Evolutionary conservation across 1,140 invertebrate species (phyloP), one percentile per base, ranked within the genome.

Genomic region (Drosophila sechellia): DNA sequence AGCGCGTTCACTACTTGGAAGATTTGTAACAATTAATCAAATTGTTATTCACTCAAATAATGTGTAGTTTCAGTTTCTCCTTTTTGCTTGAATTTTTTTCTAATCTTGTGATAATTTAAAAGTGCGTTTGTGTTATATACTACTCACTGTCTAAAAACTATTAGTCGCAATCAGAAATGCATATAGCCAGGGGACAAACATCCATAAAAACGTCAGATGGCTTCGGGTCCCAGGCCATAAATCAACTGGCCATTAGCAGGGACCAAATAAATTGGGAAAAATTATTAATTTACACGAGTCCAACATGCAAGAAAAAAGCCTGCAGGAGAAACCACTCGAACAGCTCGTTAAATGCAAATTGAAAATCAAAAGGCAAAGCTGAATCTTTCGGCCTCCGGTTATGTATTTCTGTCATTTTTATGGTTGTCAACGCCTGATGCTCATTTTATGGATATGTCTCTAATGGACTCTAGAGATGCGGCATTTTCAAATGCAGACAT

Each of bases 101-200:
- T 10, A 3, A 31, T 31, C 31, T 10, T 10, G 31, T 31, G 6
- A 13, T 15, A 12, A 39, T 76, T 53, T 42, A 68, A 83, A 81
- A 61, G 70, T 74, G 66, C 83, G 75, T 86, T 76, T 86, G 79
- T 87, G 79, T 87, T 75, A 87, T 87, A 72, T 83, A 52, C 71
- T 56, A 31, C 54, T 58, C 56, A 39, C 27, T 20, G 46, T 15
- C 70, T 57, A 12, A 13, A n/a, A 39, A 40, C 78, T 60, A 86
- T 78, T 79, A 75, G 61, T 13, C 61, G 22, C 43, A 70, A 76
- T 76, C 77, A 89, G 52, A 83, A 87, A 72, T 89, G 84, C 84
- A 86, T 79, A 87, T 76, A 79, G 61, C 35, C 56, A 49, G 57
- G 15, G 43, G 34, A 63, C 45, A 25, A 77, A 78, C 75, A 79